A percentile compares a stretch with the other conserved stretches of the same genome.
Evolutionary conservation across 2,888 invertebrate genomes (phyloP).

Genomic region (Orthosia cruda): DNA sequence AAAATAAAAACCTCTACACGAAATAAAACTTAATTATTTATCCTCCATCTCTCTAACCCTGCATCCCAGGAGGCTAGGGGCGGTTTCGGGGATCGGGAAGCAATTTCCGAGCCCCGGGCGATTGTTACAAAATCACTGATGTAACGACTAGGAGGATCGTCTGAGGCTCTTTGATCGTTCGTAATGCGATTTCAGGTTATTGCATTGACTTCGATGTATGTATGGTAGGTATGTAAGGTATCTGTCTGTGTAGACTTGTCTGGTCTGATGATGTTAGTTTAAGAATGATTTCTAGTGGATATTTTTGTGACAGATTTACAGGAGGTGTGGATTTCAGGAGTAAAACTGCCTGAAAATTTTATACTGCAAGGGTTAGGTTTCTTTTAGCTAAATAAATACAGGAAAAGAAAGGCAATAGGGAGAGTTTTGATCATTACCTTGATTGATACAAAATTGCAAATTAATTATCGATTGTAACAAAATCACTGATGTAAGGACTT

Average conservation of each 20-base stretch:
- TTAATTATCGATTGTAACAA: slow-evolving; percentile 82
- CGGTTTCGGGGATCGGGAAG: slow-evolving; percentile 73
- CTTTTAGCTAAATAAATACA: no score
- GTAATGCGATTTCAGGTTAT: slow-evolving; percentile 70
- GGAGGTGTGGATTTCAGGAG: no score
- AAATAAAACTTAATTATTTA: slow-evolving; percentile 48
- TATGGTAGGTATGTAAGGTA: slow-evolving; percentile 11
- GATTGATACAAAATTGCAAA: no score
- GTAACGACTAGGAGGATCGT: slow-evolving; percentile 70
- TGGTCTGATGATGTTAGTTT: background rate
- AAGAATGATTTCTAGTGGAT: no score
- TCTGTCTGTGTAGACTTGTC: slow-evolving; percentile 19
- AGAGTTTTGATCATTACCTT: no score
- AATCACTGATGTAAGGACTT: slow-evolving; percentile 72
- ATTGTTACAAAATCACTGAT: slow-evolving; percentile 78
- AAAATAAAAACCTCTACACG: background rate
- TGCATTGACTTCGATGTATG: slow-evolving; percentile 44
- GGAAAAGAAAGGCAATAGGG: no score
- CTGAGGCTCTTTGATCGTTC: slow-evolving; percentile 68
- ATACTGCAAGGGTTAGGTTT: no score
- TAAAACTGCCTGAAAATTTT: no score
- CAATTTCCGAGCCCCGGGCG: slow-evolving; percentile 88
- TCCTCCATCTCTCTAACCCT: slow-evolving; percentile 6
- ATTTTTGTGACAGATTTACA: no score
- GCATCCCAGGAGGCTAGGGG: slow-evolving; percentile 57